These are phyloP conservation scores for Dryadula phaetusa DNA, from an alignment of 2,888 invertebrate genomes.

Conservation along the genomic window DNA sequence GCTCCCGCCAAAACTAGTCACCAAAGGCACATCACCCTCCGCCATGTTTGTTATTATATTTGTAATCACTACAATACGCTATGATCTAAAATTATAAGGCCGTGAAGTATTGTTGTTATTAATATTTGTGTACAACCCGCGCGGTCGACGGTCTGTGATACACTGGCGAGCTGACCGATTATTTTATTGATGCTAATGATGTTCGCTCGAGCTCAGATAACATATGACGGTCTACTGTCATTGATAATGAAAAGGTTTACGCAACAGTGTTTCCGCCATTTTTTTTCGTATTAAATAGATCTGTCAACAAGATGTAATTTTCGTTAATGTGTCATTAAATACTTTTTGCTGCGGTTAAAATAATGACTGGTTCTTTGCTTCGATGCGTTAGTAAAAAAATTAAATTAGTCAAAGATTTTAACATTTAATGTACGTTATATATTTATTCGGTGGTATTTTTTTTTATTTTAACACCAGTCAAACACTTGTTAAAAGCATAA, in stretches of 20 bases:
- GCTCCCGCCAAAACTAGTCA: slow-evolving; percentile 73
- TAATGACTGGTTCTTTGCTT: not conserved
- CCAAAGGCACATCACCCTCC: slow-evolving; percentile 78
- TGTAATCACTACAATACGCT: slow-evolving; percentile 47
- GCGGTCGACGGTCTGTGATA: slow-evolving; percentile 60
- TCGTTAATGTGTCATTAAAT: slow-evolving; percentile 23
- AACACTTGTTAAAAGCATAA: not conserved
- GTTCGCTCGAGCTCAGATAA: slow-evolving; percentile 68
- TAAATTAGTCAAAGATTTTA: not conserved
- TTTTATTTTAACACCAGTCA: no score
- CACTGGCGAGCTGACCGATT: slow-evolving; percentile 66
- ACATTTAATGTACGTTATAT: not conserved
- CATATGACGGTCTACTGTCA: slow-evolving; percentile 68
- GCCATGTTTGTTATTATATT: slow-evolving; percentile 65
- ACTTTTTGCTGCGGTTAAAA: slow-evolving; percentile 5
- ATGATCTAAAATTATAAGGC: slow-evolving; percentile 43
- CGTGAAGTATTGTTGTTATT: slow-evolving; percentile 33
- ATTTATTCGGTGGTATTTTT: not conserved
- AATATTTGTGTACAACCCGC: slow-evolving; percentile 49
- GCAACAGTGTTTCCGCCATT: slow-evolving; percentile 42
- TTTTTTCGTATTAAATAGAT: slow-evolving; percentile 23
- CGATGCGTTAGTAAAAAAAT: not conserved
- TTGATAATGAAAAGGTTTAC: slow-evolving; percentile 70
- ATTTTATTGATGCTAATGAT: slow-evolving; percentile 78
- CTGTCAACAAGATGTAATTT: slow-evolving; percentile 18